These are phyloP conservation scores for Trinectes maculatus DNA, from an alignment of 2,113 vertebrate species.

Conservation along the genomic window DNA sequence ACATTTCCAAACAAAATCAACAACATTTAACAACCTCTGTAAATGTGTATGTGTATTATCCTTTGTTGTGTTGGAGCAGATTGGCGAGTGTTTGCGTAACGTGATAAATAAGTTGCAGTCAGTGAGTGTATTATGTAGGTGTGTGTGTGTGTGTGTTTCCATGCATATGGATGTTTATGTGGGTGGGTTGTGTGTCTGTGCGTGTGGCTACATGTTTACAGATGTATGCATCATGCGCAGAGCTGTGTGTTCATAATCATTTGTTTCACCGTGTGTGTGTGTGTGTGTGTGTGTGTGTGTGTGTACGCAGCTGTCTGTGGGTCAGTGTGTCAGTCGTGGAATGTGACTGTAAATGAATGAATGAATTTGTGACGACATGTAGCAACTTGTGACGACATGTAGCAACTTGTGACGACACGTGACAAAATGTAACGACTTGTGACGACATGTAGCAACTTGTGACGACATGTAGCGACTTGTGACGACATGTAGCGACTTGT, in stretches of 20 bases:
- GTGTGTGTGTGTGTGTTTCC: neutral
- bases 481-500: too few species aligned
- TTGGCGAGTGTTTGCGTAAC: slow-evolving; percentile 8
- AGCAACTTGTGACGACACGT: too few species aligned
- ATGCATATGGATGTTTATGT: neutral
- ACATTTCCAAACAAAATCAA: slow-evolving; percentile 29
- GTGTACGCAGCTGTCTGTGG: slow-evolving; percentile 46
- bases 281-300: neutral
- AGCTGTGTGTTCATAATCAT: neutral
- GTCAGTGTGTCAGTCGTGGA: slow-evolving; percentile 62
- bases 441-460: too few species aligned
- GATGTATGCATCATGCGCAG: neutral
- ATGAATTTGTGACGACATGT: too few species aligned
- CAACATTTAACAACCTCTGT: slow-evolving; percentile 23
- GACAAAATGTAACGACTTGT: too few species aligned
- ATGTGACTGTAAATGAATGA: slow-evolving; percentile 66
- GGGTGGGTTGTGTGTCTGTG: slow-evolving; percentile 2
- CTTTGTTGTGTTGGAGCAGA: slow-evolving; percentile 27
- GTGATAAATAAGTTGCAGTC: too few species aligned
- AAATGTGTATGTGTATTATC: slow-evolving; percentile 16
- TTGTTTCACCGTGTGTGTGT: neutral
- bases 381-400: too few species aligned
- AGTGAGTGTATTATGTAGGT: slow-evolving; percentile 29
- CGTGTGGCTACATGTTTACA: neutral
- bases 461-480: too few species aligned